These are phyloP conservation scores for Morpho deidamia DNA, from an alignment of 2,888 invertebrate genomes.

Conservation along the genomic window DNA sequence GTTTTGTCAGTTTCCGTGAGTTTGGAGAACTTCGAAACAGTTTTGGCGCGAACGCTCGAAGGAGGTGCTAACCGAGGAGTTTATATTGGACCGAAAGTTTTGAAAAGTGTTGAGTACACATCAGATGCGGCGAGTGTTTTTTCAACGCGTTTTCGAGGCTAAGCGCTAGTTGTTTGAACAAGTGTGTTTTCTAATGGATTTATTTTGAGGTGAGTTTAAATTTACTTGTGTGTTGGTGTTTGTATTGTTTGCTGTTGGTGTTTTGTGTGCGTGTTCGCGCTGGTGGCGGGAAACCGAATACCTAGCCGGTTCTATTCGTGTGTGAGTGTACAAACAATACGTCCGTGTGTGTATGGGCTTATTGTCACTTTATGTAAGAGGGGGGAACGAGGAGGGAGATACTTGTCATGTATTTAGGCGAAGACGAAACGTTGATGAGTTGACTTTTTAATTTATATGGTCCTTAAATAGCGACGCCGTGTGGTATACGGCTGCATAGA, in stretches of 20 bases:
- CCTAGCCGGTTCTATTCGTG: slow-evolving; percentile 60
- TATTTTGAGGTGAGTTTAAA: slow-evolving; percentile 79
- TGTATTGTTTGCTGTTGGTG: slow-evolving; percentile 74
- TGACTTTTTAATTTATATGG: slow-evolving; percentile 70
- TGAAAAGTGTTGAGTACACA: slow-evolving; percentile 72
- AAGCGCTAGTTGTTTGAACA: slow-evolving; percentile 78
- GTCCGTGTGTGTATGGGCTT: slow-evolving; percentile 60
- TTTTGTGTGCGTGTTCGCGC: slow-evolving; percentile 74
- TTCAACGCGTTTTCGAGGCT: slow-evolving; percentile 78
- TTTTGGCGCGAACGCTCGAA: slow-evolving; percentile 53
- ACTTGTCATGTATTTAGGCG: slow-evolving; percentile 77
- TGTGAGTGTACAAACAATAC: slow-evolving; percentile 68
- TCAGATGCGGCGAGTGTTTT: slow-evolving; percentile 71
- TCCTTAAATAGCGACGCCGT: slow-evolving; percentile 43
- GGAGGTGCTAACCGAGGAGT: slow-evolving; percentile 50
- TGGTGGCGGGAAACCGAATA: slow-evolving; percentile 78
- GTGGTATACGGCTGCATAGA: no score
- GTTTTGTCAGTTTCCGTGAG: slow-evolving; percentile 1
- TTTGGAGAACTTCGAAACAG: slow-evolving; percentile 11
- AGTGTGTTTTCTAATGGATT: slow-evolving; percentile 79
- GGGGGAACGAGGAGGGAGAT: slow-evolving; percentile 68
- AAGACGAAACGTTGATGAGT: slow-evolving; percentile 71
- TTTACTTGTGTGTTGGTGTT: slow-evolving; percentile 77
- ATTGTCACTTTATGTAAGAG: slow-evolving; percentile 74
- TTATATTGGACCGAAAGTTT: slow-evolving; percentile 65